Evolutionary conservation across 2,113 vertebrate species (phyloP).

Genomic region (Elephas maximus): DNA sequence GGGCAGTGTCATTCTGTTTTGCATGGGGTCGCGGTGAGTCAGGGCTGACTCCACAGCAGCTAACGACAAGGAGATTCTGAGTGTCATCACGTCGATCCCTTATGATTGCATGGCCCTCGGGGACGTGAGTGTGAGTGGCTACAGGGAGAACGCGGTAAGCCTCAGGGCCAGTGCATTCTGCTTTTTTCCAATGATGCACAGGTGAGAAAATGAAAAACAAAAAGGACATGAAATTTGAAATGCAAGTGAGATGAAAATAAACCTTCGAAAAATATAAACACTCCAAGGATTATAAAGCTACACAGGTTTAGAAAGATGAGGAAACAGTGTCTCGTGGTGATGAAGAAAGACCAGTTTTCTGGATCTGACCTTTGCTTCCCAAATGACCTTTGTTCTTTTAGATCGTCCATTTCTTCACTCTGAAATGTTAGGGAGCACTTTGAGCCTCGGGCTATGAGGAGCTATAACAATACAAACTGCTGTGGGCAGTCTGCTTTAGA

Average conservation of each 20-base stretch:
- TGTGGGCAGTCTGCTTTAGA: not conserved
- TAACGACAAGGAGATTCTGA: not conserved
- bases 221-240: not conserved
- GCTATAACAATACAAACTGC: not conserved
- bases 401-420: not conserved
- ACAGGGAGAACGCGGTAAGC: not conserved
- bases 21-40: not conserved
- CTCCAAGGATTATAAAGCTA: not conserved
- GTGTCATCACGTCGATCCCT: not conserved
- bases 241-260: not conserved
- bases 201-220: not conserved
- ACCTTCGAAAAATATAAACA: not conserved
- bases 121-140: not conserved
- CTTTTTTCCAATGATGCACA: not conserved
- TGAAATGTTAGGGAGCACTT: not conserved
- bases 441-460: not conserved
- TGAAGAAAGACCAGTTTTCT: not conserved
- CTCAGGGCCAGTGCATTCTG: not conserved
- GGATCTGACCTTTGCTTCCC: not conserved
- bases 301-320: not conserved
- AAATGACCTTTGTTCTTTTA: not conserved
- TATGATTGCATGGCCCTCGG: accelerated
- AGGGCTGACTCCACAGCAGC: not conserved
- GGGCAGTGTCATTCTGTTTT: not conserved
- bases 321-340: not conserved